phyloP scores from a whole-genome alignment of 2,797 vertebrate species.

The Xiphorhynchus erythropygius region DNA sequence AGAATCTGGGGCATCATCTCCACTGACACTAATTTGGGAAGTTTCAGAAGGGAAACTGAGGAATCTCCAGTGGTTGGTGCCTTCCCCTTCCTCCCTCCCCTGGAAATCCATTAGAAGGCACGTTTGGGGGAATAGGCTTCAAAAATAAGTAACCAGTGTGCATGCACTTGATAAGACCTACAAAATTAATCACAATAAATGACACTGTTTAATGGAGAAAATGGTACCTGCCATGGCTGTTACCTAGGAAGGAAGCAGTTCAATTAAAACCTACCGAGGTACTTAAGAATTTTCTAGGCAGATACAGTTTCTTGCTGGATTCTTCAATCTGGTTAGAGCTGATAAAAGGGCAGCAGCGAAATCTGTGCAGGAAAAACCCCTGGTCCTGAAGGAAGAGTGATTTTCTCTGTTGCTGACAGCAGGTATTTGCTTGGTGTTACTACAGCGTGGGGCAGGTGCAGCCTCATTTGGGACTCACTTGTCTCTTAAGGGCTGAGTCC shows the following conservation, averaged over 20 bases:
- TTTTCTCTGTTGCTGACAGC: background rate
- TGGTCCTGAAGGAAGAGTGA: background rate
- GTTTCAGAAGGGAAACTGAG: background rate
- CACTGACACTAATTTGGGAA: background rate
- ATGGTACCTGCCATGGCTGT: background rate
- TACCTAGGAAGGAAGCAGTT: background rate
- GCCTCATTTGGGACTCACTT: fast-evolving
- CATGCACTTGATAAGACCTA: background rate
- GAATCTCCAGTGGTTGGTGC: background rate
- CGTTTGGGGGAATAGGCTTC: background rate
- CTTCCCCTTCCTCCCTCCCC: background rate
- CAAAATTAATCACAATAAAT: constrained; percentile 15
- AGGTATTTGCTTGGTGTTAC: background rate
- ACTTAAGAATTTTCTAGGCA: background rate
- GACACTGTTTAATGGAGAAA: background rate
- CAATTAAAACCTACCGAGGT: background rate
- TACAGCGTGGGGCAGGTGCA: fast-evolving
- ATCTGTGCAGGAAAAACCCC: background rate
- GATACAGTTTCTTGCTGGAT: background rate
- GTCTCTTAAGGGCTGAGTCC: fast-evolving
- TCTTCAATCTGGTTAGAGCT: background rate
- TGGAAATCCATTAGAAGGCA: background rate
- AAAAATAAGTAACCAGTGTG: background rate
- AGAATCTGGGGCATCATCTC: background rate
- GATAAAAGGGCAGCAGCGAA: constrained; percentile 1